phyloP scores from a whole-genome alignment of 2,888 invertebrate genomes.

The Eupithecia tripunctaria region DNA sequence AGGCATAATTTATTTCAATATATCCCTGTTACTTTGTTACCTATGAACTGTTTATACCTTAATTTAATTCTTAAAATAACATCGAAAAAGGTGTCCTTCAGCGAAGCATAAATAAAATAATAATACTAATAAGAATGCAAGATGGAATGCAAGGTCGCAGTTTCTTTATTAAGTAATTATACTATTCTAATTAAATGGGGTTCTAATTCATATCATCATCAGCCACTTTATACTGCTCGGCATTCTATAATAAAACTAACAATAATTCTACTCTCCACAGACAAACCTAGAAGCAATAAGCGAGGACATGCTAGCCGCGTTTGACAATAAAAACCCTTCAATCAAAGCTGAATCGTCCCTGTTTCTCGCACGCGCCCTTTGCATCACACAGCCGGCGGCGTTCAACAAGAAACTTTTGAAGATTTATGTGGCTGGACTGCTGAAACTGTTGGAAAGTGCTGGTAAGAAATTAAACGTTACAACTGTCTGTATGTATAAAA shows the following conservation, averaged over 20 bases:
- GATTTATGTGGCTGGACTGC: constrained; percentile 89
- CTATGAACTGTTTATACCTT: no score
- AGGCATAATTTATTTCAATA: no score
- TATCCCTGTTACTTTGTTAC: no score
- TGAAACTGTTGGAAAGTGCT: constrained; percentile 89
- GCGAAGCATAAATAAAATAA: no score
- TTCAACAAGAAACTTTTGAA: constrained; percentile 96
- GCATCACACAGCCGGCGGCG: constrained; percentile 90
- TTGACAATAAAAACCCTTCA: constrained; percentile 96
- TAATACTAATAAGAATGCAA: no score
- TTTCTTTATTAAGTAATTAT: no score
- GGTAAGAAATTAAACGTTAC: constrained; percentile 9
- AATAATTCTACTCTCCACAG: constrained; percentile 69
- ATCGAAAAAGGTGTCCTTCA: no score
- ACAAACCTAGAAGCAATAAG: constrained; percentile 92
- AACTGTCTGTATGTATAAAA: no score
- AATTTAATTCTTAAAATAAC: no score
- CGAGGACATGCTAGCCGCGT: constrained; percentile 93
- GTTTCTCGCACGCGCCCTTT: constrained; percentile 93
- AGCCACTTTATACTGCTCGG: background rate
- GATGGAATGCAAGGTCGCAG: no score
- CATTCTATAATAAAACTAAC: background rate
- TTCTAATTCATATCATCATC: background rate
- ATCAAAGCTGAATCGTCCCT: constrained; percentile 94
- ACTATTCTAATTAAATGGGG: no score